Base-by-base conservation (phyloP, 2,888 invertebrate species). In the Tipula unca region DNA sequence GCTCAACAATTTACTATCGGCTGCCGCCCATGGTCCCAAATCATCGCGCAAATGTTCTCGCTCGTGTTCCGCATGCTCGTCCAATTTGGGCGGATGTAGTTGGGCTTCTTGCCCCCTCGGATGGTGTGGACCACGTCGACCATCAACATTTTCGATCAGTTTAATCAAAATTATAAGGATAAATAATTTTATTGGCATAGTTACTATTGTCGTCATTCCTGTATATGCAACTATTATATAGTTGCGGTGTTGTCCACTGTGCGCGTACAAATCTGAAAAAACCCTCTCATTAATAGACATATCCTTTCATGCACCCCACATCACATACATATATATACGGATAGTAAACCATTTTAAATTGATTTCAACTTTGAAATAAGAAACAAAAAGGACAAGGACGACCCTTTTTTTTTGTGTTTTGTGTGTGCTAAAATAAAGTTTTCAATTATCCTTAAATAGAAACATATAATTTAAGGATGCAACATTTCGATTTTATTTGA, bases 1-100 rank as follows among this genome's bases (percentile, higher is more conserved):
- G 0, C 94, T 92, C 86, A 95, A 88, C 87, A 93, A 93, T n/a
- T 93, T 91, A 86, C 92, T 92, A 48, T 90, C 92, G 89, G 89
- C 93, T 88, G 94, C 92, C 0, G 94, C 94, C 88, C 94, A 91
- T 0, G 94, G 92, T 86, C 93, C 93, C 42, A 95, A 90, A 89
- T 97, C 96, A 89, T 97, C 96, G 89, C 94, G 94, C 87, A 97
- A 93, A 89, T 96, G 96, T 96, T 94, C 93, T 69, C 93, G 92
- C 89, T 96, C 96, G 87, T 95, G 96, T 85, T 96, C 91, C 25
- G 97, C 91, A 88, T 95, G 92, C 10, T 92, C 91, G 88, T 96
- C 96, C 48, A 91, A 89, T 87, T 89, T 89, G 85, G 94, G 93
- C 85, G 94, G 93, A 0, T 94, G 95, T 83, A 96, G 92, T 86